Evolutionary conservation across 1,140 invertebrate genomes (phyloP).

Genomic region (Ganaspis sp.): DNA sequence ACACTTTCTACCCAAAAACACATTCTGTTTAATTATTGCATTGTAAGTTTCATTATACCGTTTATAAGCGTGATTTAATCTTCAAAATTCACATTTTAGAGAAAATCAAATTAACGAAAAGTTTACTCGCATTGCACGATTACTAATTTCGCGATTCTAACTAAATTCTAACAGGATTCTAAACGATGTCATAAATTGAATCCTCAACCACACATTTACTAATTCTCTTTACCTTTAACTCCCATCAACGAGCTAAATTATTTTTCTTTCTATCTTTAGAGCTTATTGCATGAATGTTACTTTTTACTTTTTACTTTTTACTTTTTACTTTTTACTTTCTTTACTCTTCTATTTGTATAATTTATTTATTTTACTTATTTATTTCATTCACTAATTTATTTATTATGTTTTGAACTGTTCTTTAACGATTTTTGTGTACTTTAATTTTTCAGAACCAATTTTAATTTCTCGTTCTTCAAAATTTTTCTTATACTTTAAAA

Average conservation of each 20-base stretch:
- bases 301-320: no score
- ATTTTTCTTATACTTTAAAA: no score
- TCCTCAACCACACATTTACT: not conserved
- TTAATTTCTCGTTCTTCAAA: no score
- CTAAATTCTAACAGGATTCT: not conserved
- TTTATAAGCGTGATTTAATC: constrained; percentile 16
- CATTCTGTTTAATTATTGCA: not conserved
- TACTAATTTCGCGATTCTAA: not conserved
- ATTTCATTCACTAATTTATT: no score
- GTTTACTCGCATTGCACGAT: not conserved
- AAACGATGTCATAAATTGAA: not conserved
- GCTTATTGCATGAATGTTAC: no score
- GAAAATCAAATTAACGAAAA: not conserved
- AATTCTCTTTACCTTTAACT: not conserved
- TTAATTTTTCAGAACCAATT: no score
- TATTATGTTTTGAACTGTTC: no score
- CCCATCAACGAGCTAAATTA: not conserved
- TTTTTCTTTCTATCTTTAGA: no score
- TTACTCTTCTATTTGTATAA: no score
- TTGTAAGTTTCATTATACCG: not conserved
- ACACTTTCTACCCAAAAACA: not conserved
- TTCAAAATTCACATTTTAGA: not conserved
- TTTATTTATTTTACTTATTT: no score
- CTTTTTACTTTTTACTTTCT: no score
- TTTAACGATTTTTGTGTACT: no score